Evolutionary conservation across 2,888 invertebrate genomes (phyloP), one percentile per base, ranked within the genome.

Genomic region (Chironomus tentans): DNA sequence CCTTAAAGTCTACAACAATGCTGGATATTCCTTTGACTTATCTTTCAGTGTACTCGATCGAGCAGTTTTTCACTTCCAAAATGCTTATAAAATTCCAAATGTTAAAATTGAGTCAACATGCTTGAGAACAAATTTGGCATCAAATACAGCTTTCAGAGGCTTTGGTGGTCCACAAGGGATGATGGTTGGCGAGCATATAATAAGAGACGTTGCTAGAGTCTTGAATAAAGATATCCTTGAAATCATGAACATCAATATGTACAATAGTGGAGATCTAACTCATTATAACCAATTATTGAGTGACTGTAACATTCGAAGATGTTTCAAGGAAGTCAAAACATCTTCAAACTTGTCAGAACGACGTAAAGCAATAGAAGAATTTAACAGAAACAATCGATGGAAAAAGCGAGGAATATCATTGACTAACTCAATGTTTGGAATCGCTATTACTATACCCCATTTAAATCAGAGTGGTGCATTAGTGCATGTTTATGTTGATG

Each of bases 91-190:
- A 78, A 89, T 96, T 78, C 92, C 92, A 0, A 89, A 91, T 79
- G 86, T 90, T 0, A 87, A 88, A 78, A 88, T 93, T 0, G 87
- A 85, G 12, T 93, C 93, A 0, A 88, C 88, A 80, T 85, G 90
- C 12, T 97, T 97, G 81, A 91, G 88, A 83, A 98, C 97, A 0
- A 96, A 98, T 85, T 82, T 94, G 71, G 91, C 95, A 0, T 95
- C 95, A 0, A 95, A 95, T 81, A 97, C 97, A 0, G 97, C 97
- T 0, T 97, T 97, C 81, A 86, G 97, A 79, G 95, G 95, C 2
- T 96, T 95, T 80, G 96, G 96, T 5, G 94, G 91, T 0, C 96
- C 96, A 0, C 96, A 96, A 81, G 95, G 92, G 38, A 94, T 95
- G 94, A 92, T 93, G 81, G 88, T 91, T 1, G 92, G 89, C 0